A percentile compares a stretch with the other conserved stretches of the same genome.
Evolutionary conservation across 1,140 invertebrate genomes (phyloP).

Genomic region (Homalodisca vitripennis): DNA sequence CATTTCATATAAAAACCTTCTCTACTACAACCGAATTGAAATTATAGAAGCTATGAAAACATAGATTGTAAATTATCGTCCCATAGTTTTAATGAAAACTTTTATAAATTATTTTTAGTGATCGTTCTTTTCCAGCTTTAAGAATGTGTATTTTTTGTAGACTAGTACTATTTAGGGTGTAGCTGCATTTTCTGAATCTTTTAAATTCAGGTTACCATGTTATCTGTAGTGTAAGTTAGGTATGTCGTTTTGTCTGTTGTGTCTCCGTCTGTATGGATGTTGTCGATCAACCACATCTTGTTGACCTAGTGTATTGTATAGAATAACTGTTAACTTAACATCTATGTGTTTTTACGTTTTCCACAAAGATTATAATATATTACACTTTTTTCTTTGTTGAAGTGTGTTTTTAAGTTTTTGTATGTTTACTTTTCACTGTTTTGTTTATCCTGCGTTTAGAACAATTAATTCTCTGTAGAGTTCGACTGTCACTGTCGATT

Average conservation of each 20-base stretch:
- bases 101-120: constrained; percentile 1
- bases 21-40: constrained; percentile 17
- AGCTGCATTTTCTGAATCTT: constrained; percentile 5
- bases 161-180: constrained; percentile 2
- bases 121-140: not conserved
- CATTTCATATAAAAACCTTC: not conserved
- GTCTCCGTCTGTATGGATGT: constrained; percentile 9
- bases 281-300: not conserved
- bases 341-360: constrained; percentile 25
- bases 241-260: not conserved
- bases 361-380: constrained; percentile 27
- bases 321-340: constrained; percentile 14
- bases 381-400: constrained; percentile 24
- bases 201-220: constrained; percentile 23
- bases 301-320: constrained; percentile 25
- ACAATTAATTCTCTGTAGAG: constrained; percentile 15
- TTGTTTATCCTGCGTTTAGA: constrained; percentile 17
- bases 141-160: constrained; percentile 22
- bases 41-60: not conserved
- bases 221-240: constrained; percentile 4
- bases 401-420: constrained; percentile 22
- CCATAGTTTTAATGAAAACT: not conserved
- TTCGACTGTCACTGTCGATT: constrained; percentile 9
- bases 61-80: constrained; percentile 12
- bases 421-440: constrained; percentile 22